Base-by-base conservation (phyloP, 2,113 vertebrate species). In the Daboia siamensis region DNA sequence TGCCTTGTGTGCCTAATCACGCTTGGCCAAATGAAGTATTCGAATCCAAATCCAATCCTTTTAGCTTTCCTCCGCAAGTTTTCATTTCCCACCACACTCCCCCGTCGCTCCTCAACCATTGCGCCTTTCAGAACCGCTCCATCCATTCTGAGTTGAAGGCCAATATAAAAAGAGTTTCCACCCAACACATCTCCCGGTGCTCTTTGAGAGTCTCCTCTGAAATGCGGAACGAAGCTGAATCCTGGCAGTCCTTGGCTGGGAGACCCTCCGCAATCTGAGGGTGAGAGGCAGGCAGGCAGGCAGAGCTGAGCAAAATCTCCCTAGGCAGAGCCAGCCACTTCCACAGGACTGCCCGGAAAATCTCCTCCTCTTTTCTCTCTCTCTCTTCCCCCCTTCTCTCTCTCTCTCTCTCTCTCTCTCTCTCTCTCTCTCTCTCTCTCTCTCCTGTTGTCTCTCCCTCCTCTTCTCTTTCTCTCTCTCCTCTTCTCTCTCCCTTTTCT, bases 401-500 rank as follows among this genome's bases (percentile, higher is more conserved):
- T n/a, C n/a, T n/a, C n/a, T 4, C 15, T 55, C 3, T 55, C 1
- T 17, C 57, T 24, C 2, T 2, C 20, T 5, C 5, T 21, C 2
- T 0, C 0, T 4, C 7, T 0, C 23, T 6, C 11, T 1, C 21
- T 6, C 56, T 57, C 6, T 57, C 0, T 21, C 17, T 56, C 15
- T 56, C 20, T 20, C 4, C 5, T 21, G 1, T 0, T 0, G 4
- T 23, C 2, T 57, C 21, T 21, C 5, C 21, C 3, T 20, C 23
- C 6, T 57, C 0, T 21, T 0, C 23, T 1, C 7, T 21, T 23
- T 2, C 15, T 2, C 0, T 3, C 52, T 13, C 12, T 3, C 20
- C 2, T 20, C 5, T 59, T 21, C 24, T 0, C 8, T 7, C 21
- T 2, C 0, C 3, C 6, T 1, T 4, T 8, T 0, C 23, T 0